Evolutionary conservation across 2,888 invertebrate species (phyloP).

Genomic region (Crepidodera aurea): DNA sequence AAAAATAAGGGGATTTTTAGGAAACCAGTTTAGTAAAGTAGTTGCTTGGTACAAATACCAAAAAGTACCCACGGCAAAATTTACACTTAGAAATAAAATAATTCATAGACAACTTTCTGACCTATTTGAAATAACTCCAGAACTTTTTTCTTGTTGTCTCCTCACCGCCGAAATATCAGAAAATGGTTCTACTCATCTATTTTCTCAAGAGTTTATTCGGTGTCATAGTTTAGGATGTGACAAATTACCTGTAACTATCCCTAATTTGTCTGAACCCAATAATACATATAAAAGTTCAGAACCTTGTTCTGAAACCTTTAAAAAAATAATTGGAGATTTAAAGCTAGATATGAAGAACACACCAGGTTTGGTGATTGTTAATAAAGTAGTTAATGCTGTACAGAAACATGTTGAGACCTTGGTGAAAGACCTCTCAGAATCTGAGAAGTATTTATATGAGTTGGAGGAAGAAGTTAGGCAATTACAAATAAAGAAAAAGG

Average conservation of each 20-base stretch:
- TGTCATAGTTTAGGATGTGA: conserved; percentile 66
- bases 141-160: conserved; percentile 71
- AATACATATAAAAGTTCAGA: conserved; percentile 55
- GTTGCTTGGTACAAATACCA: conserved; percentile 76
- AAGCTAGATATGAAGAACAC: conserved; percentile 47
- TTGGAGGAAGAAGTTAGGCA: conserved; percentile 58
- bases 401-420: conserved; percentile 54
- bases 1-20: conserved; percentile 65
- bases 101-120: conserved; percentile 70
- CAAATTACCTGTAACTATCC: conserved; percentile 63
- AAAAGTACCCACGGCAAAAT: conserved; percentile 64
- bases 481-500: conserved; percentile 25
- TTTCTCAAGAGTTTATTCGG: conserved; percentile 70
- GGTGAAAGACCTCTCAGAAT: conserved; percentile 51
- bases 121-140: conserved; percentile 66
- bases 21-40: conserved; percentile 65
- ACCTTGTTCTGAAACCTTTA: conserved; percentile 51
- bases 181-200: conserved; percentile 68
- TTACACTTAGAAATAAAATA: conserved; percentile 70
- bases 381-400: conserved; percentile 55
- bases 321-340: conserved; percentile 49
- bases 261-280: conserved; percentile 60
- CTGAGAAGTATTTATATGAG: conserved; percentile 55
- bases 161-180: conserved; percentile 65
- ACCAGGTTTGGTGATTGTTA: conserved; percentile 50